phyloP scores from a whole-genome alignment of 2,888 invertebrate species.

The Fragum fragum region DNA sequence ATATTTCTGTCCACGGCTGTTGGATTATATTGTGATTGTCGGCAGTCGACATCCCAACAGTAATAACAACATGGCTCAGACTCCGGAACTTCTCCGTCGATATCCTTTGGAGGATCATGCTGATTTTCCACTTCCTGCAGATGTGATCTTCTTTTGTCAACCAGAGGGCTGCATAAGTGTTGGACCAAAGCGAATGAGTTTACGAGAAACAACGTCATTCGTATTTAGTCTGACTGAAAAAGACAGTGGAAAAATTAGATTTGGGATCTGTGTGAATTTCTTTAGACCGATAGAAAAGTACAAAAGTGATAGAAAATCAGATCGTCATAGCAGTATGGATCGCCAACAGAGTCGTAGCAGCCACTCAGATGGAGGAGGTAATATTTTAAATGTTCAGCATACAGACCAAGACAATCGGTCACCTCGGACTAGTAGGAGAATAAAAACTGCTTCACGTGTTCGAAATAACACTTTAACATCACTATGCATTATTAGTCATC shows the following conservation, averaged over 20 bases:
- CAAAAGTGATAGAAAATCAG: conserved; percentile 71
- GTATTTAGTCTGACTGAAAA: conserved; percentile 99
- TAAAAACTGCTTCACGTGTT: conserved; percentile 81
- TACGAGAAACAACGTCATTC: conserved; percentile 97
- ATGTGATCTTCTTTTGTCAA: conserved; percentile 99
- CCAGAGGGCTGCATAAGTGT: conserved; percentile 98
- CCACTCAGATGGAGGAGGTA: conserved; percentile 65
- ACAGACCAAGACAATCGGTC: conserved; percentile 77
- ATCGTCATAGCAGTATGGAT: conserved; percentile 71
- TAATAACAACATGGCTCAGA: conserved; percentile 89
- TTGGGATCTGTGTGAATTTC: conserved; percentile 99
- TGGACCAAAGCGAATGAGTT: conserved; percentile 91
- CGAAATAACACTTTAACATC: conserved; percentile 98
- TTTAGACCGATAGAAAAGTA: conserved; percentile 92
- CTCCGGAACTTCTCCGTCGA: conserved; percentile 96
- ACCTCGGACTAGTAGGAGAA: conserved; percentile 81
- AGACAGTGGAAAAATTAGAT: conserved; percentile 93
- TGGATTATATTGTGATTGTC: conserved; percentile 98
- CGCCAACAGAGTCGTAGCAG: conserved; percentile 46
- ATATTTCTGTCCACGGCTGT: conserved; percentile 89
- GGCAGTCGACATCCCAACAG: conserved; percentile 92
- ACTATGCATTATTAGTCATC: conserved; percentile 98
- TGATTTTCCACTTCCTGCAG: conserved; percentile 98
- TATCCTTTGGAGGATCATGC: conserved; percentile 98
- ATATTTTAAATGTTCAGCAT: conserved; percentile 68